A percentile compares a stretch with the other conserved stretches of the same genome.
Conservation (phyloP, 2,113 vertebrate species). For the Grantiella picta region DNA sequence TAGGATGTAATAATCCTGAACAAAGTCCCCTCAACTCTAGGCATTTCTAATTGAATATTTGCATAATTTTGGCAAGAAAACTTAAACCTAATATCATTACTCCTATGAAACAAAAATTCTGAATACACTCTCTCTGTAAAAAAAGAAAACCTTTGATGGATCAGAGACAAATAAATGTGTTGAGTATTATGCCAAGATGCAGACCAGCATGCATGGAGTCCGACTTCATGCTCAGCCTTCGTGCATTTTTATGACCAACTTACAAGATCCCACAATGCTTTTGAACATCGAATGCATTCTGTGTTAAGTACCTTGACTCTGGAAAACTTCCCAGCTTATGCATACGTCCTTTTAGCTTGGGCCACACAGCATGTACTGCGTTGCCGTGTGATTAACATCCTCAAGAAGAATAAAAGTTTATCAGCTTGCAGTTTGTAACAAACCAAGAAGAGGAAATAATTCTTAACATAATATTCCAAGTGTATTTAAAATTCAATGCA, state of each 20-base stretch:
- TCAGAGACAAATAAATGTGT: background rate
- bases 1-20: background rate
- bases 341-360: background rate
- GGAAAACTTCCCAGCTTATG: background rate
- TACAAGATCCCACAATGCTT: background rate
- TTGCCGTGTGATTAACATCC: background rate
- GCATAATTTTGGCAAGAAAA: background rate
- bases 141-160: background rate
- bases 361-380: background rate
- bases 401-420: background rate
- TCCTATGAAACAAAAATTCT: background rate
- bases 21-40: background rate
- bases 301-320: conserved; percentile 14
- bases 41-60: background rate
- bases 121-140: background rate
- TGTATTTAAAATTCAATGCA: conserved; percentile 2
- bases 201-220: background rate
- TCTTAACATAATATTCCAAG: background rate
- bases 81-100: background rate
- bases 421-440: background rate
- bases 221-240: background rate
- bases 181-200: background rate
- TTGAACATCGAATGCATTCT: background rate
- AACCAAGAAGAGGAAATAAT: background rate
- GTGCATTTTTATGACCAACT: background rate